Evolutionary conservation across 2,888 invertebrate species (phyloP), one percentile per base, ranked within the genome.

Genomic region (Chrysolina haemoptera): DNA sequence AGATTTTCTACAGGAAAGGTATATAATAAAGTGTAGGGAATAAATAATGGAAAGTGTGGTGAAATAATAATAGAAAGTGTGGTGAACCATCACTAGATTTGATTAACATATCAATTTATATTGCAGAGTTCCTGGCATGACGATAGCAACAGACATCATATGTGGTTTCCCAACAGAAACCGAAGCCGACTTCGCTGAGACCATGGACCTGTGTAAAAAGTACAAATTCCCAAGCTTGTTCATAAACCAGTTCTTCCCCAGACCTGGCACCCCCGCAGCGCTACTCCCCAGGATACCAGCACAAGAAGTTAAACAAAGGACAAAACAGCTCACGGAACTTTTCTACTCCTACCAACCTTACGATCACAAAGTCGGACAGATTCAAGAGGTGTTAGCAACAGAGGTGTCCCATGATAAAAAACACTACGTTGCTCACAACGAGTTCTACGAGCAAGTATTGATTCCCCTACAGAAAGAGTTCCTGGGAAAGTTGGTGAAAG

Each of bases 81-180:
- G 71, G 64, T 3, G 35, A 59, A 63, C 22, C 8, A 35, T 12
- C 41, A 27, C 50, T 5, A n/a, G n/a, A n/a, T 4, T 14, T 16
- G 46, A 53, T n/a, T 59, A 1, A 48, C 11, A 59, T 6, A 22
- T 0, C 9, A 14, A 10, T 59, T 27, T n/a, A 35, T n/a, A 59
- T 71, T 46, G 53, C 27, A 96, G 96, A 78, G 96, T 99, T 0
- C 93, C 95, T 0, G 96, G 94, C 2, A 91, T 98, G 67, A 98
- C 97, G 14, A 96, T 99, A 83, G 98, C 98, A 0, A 99, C 99
- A 0, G 99, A 99, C 86, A 95, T 99, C 62, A 99, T 99, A 83
- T 98, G 98, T 87, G 99, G 99, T 0, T 99, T 99, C 88, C 99
- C 99, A 0, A 97, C 97, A 0, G 99, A 99, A 90, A 97, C 96